Percentiles rank a stretch among this genome's conserved stretches.
phyloP scores from a whole-genome alignment of 1,140 invertebrate genomes.

The Drosophila triauraria region DNA sequence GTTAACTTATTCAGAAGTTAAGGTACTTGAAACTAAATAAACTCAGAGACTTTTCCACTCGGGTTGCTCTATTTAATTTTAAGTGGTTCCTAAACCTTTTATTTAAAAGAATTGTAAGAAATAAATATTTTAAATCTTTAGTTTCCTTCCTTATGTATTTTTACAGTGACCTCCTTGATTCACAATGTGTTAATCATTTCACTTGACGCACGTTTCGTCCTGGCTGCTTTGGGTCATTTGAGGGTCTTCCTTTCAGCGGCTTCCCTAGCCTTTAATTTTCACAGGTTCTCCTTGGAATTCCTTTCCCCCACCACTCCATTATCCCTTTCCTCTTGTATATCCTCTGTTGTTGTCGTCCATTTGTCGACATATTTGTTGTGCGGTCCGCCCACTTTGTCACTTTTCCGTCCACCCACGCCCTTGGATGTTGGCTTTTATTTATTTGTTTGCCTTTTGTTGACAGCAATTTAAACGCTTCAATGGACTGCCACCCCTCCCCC shows the following conservation, averaged over 20 bases:
- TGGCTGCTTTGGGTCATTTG: constrained; percentile 70
- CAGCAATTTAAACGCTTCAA: constrained; percentile 83
- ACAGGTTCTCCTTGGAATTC: not conserved
- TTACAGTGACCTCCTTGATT: not conserved
- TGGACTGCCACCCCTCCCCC: constrained; percentile 47
- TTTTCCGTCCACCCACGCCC: constrained; percentile 32
- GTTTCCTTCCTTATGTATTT: no score
- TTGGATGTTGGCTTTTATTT: constrained; percentile 73
- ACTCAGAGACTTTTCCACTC: no score
- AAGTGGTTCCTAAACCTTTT: no score
- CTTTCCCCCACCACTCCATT: not conserved
- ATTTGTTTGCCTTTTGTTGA: constrained; percentile 82
- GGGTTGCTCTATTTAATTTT: no score
- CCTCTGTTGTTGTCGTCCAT: constrained; percentile 38
- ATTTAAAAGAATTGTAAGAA: not conserved
- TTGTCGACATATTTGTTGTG: constrained; percentile 73
- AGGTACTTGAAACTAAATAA: no score
- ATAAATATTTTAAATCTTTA: no score
- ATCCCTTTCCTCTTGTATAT: not conserved
- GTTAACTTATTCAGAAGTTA: no score
- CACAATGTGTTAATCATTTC: constrained; percentile 75
- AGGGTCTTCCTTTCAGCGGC: constrained; percentile 29
- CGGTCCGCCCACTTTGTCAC: constrained; percentile 60
- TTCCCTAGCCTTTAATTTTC: constrained; percentile 15
- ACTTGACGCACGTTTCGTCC: constrained; percentile 61